Base-by-base conservation (phyloP, 2,797 vertebrate genomes). In the Ataeniobius toweri region DNA sequence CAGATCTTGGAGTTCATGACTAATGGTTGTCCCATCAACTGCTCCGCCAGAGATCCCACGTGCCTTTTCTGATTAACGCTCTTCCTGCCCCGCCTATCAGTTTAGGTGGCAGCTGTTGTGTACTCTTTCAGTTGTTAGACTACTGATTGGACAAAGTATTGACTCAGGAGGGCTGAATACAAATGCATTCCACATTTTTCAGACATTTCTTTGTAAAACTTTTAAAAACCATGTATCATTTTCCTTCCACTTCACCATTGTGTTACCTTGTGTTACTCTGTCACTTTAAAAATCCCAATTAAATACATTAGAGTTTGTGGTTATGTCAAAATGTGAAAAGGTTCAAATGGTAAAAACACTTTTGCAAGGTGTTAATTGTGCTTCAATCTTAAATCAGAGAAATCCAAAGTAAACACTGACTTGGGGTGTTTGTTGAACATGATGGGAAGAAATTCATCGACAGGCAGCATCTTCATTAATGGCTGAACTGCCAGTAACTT, bases 371-470 rank as follows among this genome's bases (percentile, higher is more conserved):
- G 5, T 10, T 26, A 24, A 26, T 26, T 26, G 6, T 69, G 14
- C 41, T 69, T 46, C 46, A 26, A 69, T 46, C 12, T 69, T 46
- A 69, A 41, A n/a, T 22, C 39, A 31, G 31, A 83, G 22, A 46
- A 48, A 24, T 48, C 5, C 10, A 7, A 74, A 46, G 28, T 53
- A 28, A 68, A 48, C 24, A 91, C 94, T 94, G 13, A 96, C 96
- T 95, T 95, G 39, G 96, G 95, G 85, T 96, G 95, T 90, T 96
- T 96, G 93, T 96, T 89, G 86, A 96, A 96, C 96, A 96, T 96
- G 89, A 96, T 70, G 9, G 96, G 96, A 78, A 96, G 94, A 83
- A 93, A 96, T 88, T 96, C 96, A 6, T 96, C 96, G 0, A 96
- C 95, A 0, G 96, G 96, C 70, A 96, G 90, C 95, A 96, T 96